phyloP scores from a whole-genome alignment of 2,113 vertebrate species.

The Anarhynchus alexandrinus region DNA sequence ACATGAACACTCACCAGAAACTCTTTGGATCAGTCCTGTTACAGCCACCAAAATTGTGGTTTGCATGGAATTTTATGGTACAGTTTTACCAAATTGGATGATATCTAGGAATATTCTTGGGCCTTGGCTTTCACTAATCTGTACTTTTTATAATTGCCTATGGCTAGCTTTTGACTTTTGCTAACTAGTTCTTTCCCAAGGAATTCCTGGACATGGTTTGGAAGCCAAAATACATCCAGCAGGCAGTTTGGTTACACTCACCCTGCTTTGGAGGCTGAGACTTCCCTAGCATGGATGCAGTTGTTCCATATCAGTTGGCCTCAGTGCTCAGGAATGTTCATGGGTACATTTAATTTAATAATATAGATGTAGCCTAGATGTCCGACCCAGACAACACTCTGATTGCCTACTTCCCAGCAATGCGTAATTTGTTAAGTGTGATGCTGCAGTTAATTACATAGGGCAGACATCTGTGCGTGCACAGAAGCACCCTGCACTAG shows the following conservation, averaged over 20 bases:
- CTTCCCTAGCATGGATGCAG: not conserved
- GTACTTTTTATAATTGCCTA: not conserved
- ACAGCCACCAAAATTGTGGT: not conserved
- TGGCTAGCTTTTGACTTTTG: not conserved
- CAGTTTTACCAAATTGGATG: not conserved
- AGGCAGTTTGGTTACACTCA: not conserved
- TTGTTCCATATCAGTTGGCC: rapidly evolving
- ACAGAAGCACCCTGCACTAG: not conserved
- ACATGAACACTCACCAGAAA: not conserved
- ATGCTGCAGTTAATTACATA: not conserved
- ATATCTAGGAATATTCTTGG: not conserved
- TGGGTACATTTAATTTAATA: not conserved
- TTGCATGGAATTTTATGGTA: not conserved
- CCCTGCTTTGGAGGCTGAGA: not conserved
- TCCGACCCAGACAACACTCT: not conserved
- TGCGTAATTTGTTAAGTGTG: not conserved
- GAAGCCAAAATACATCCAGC: not conserved
- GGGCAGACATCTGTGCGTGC: not conserved
- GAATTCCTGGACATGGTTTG: not conserved
- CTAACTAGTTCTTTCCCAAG: not conserved
- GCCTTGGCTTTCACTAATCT: not conserved
- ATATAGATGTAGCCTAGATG: not conserved
- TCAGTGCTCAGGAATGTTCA: not conserved
- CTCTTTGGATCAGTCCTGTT: not conserved
- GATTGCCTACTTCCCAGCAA: not conserved